Evolutionary conservation across 2,888 invertebrate genomes (phyloP).

Genomic region (Conchocele bisecta): DNA sequence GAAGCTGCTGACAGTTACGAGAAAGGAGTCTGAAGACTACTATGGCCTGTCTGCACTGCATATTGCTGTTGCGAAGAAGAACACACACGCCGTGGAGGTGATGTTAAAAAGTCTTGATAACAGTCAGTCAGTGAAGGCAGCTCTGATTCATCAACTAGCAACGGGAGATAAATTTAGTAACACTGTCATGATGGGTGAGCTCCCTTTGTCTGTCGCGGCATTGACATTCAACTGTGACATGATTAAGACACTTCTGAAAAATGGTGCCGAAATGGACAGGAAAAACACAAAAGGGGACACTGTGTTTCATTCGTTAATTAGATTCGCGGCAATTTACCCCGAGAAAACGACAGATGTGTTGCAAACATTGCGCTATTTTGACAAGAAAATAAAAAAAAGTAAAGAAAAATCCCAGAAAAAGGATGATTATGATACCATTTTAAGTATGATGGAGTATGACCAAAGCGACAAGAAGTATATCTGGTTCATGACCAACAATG

Average conservation of each 20-base stretch:
- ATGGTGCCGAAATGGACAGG: constrained; percentile 60
- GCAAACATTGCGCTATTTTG: constrained; percentile 42
- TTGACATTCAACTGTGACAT: constrained; percentile 54
- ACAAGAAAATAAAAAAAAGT: constrained; percentile 41
- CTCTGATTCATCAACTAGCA: constrained; percentile 55
- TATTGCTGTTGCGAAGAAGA: constrained; percentile 63
- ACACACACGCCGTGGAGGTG: constrained; percentile 48
- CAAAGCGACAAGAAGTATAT: constrained; percentile 58
- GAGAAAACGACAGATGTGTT: constrained; percentile 47
- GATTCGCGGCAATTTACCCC: constrained; percentile 66
- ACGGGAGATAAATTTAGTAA: constrained; percentile 58
- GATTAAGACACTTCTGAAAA: constrained; percentile 45
- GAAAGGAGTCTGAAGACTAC: constrained; percentile 56
- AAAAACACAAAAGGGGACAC: constrained; percentile 64
- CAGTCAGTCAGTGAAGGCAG: constrained; percentile 42
- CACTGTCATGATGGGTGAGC: constrained; percentile 68
- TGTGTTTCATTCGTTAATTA: constrained; percentile 61
- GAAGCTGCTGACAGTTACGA: constrained; percentile 48
- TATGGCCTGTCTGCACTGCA: constrained; percentile 64
- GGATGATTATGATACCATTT: no score
- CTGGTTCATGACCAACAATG: constrained; percentile 66
- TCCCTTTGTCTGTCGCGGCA: constrained; percentile 64
- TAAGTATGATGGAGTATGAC: constrained; percentile 44
- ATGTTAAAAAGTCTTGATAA: constrained; percentile 50
- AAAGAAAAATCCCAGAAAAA: background rate